These are phyloP conservation scores for Furcifer pardalis DNA, from an alignment of 2,797 vertebrate genomes.

Conservation along the genomic window DNA sequence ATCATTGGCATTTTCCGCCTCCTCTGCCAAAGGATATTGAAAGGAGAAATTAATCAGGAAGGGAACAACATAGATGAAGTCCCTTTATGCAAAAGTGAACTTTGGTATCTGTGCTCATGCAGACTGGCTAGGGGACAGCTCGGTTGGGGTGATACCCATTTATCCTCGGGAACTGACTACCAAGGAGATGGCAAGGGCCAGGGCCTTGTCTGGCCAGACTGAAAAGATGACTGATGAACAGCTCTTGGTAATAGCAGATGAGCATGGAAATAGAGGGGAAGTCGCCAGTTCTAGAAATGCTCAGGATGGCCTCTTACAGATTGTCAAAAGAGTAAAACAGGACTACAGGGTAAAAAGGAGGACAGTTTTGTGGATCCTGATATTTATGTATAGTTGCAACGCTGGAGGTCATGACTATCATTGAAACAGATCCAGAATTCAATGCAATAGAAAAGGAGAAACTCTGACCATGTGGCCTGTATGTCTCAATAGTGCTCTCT, in stretches of 20 bases:
- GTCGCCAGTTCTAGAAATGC: neutral
- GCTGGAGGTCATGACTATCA: neutral
- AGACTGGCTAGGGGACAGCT: neutral
- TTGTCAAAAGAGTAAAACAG: neutral
- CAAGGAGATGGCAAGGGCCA: neutral
- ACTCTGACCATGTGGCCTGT: too few relatives aligned
- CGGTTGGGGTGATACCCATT: neutral
- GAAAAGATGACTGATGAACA: neutral
- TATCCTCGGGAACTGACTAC: slow-evolving; percentile 4
- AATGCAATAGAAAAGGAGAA: neutral
- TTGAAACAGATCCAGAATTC: neutral
- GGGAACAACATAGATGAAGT: slow-evolving; percentile 15
- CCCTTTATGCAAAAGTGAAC: neutral
- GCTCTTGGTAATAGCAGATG: neutral
- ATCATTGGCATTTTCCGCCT: slow-evolving; percentile 14
- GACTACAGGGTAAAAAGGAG: too few relatives aligned
- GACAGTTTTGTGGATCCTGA: neutral
- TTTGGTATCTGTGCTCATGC: neutral
- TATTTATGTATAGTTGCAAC: neutral
- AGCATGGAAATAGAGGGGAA: neutral
- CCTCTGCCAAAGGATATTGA: neutral
- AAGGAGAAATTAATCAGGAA: slow-evolving; percentile 32
- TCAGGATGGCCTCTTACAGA: neutral
- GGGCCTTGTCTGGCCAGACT: neutral
- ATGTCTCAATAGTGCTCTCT: too few relatives aligned